Evolutionary conservation across 1,140 invertebrate genomes (phyloP), one percentile per base, ranked within the genome.

Genomic region (Thaumetopoea pityocampa): DNA sequence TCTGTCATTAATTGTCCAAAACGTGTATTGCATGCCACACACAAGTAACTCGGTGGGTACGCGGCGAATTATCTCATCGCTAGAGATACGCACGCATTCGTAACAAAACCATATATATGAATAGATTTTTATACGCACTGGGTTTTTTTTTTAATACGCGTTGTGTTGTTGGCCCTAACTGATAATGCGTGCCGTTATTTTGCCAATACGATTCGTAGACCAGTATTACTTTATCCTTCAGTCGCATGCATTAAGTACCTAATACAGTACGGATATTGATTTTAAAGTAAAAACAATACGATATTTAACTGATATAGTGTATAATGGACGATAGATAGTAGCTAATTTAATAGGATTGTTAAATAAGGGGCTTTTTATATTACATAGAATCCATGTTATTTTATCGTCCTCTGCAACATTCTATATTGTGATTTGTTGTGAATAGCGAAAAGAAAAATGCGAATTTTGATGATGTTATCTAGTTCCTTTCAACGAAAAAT

Each of bases 261-360:
- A n/a, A n/a, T n/a, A 46, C 45, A 28, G 35, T 37, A 40, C 23
- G 43, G 43, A 51, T 54, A 51, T n/a, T 42, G 44, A 45, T 60
- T 55, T 61, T 55, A 53, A 28, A 28, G 49, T 62, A 53, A 66
- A 73, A 64, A 61, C 64, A 30, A 46, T 55, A 64, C 51, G 56
- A 50, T 74, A 68, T 70, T 68, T 69, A 77, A 72, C 61, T 79
- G 64, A 68, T 53, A 66, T 78, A 78, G 65, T 58, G 70, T 80
- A 78, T 67, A 67, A 71, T 62, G 59, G 50, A 73, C 57, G 66
- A 71, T 77, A 77, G 70, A 12, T 73, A 70, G 59, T 78, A 76
- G 73, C 57, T 81, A 76, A 78, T 72, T 74, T 69, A 68, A 77
- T 78, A 81, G 73, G 62, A n/a, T n/a, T n/a, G 58, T 59, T 65